Base-by-base conservation (phyloP, 1,140 invertebrate species). In the Leptoteleia sp. region DNA sequence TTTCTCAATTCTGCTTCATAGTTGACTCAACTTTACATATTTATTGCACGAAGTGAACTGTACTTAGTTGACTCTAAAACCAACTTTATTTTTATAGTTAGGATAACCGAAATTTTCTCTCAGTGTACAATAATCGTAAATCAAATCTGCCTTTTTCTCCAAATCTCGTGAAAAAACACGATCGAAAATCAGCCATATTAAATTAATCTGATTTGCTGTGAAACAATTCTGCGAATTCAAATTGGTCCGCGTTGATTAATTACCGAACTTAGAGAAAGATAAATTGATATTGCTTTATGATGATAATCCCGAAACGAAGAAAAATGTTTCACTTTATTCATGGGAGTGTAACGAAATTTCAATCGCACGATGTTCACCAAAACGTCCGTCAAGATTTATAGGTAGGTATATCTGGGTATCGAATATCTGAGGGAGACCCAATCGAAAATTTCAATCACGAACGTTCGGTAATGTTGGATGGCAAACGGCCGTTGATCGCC, bases 381-480 rank as follows among this genome's bases (percentile, higher is more conserved):
- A 77, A 81, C 54, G 47, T 68, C 33, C 45, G 54, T 52, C 38
- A 33, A 72, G 78, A 82, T 79, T 80, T 82, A 76, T 75, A 70
- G 72, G 42, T 50, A 50, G 55, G 7, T 68, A 65, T 65, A 68
- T 76, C 45, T 33, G 31, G 17, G 75, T 62, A 80, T 64, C 50
- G 73, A 80, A 76, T 55, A 61, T 72, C 61, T 48, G 40, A 73
- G 15, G 5, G 19, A 27, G 45, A 72, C 25, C 45, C 64, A 78
- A 84, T 84, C 78, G 70, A 52, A 81, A 82, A 85, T 87, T 87
- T 86, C 79, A 81, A 85, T 85, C 82, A 85, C 83, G 85, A 80
- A 81, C 57, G 33, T n/a, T 55, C 33, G 17, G 22, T 55, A 40
- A 55, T 27, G 48, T 70, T 22, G 29, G 19, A 59, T 31, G 38